A percentile compares a stretch with the other conserved stretches of the same genome.
phyloP scores from a whole-genome alignment of 1,140 invertebrate species.

The Parapsyche elsis region DNA sequence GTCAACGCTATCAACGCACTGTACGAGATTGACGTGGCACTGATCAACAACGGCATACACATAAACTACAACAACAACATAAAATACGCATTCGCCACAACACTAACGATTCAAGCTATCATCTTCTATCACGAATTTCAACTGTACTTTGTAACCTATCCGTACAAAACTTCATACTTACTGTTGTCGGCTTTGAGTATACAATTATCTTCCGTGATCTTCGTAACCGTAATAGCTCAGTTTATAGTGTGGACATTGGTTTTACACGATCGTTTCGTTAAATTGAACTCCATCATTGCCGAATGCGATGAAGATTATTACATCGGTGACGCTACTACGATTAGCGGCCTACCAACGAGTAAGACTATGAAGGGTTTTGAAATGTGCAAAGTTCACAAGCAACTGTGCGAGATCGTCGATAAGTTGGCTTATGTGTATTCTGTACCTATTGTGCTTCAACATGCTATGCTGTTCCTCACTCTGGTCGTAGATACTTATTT shows the following conservation, averaged over 20 bases:
- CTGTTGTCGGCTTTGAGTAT: not conserved
- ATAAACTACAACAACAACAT: not conserved
- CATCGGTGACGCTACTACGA: not conserved
- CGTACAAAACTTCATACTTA: not conserved
- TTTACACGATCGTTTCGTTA: not conserved
- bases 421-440: conserved; percentile 18
- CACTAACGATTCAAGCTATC: not conserved
- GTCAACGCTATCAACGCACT: not conserved
- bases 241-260: not conserved
- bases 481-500: conserved; percentile 13
- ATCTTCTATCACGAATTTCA: conserved; percentile 16
- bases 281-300: not conserved
- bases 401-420: not conserved
- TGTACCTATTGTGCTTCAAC: not conserved
- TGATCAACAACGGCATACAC: not conserved
- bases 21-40: not conserved
- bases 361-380: not conserved
- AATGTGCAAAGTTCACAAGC: not conserved
- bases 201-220: not conserved
- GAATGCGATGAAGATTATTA: not conserved
- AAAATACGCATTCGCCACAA: not conserved
- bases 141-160: not conserved
- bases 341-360: not conserved
- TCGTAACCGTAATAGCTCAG: not conserved
- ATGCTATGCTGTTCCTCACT: not conserved